These are phyloP conservation scores for Slavum lentiscoides DNA, from an alignment of 2,888 invertebrate genomes.

Conservation along the genomic window DNA sequence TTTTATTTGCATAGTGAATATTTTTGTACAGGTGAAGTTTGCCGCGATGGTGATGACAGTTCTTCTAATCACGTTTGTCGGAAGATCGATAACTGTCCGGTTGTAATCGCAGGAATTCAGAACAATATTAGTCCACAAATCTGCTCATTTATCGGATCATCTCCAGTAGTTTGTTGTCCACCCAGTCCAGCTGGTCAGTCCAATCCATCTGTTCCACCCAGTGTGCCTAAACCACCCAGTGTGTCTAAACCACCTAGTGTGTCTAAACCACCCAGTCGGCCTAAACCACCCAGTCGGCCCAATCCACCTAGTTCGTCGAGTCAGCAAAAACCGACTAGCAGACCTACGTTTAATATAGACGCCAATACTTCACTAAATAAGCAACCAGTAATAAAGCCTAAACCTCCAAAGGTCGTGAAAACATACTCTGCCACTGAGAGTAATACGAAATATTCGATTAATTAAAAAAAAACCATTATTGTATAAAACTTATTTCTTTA, in stretches of 20 bases:
- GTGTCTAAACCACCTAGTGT: not conserved
- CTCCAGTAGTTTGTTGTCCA: slow-evolving; percentile 51
- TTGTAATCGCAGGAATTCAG: not conserved
- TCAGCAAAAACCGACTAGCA: no score
- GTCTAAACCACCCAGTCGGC: not conserved
- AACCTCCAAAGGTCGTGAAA: not conserved
- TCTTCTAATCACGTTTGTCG: slow-evolving; percentile 37
- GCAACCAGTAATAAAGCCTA: not conserved
- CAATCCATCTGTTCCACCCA: not conserved
- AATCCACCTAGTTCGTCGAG: no score
- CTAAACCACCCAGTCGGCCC: no score
- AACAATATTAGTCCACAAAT: slow-evolving; percentile 41
- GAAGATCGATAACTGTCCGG: slow-evolving; percentile 29
- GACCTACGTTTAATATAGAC: no score
- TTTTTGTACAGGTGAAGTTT: slow-evolving; percentile 18
- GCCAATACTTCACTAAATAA: no score
- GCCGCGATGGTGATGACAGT: not conserved
- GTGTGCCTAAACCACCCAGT: no score
- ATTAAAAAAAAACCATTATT: no score
- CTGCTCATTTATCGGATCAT: slow-evolving; percentile 37
- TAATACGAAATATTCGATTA: not conserved
- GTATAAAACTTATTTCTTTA: not conserved
- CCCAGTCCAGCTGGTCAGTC: not conserved
- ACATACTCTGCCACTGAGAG: slow-evolving; percentile 24
- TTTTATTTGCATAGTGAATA: no score